phyloP scores from a whole-genome alignment of 2,113 vertebrate species.

The Chiloscyllium plagiosum region DNA sequence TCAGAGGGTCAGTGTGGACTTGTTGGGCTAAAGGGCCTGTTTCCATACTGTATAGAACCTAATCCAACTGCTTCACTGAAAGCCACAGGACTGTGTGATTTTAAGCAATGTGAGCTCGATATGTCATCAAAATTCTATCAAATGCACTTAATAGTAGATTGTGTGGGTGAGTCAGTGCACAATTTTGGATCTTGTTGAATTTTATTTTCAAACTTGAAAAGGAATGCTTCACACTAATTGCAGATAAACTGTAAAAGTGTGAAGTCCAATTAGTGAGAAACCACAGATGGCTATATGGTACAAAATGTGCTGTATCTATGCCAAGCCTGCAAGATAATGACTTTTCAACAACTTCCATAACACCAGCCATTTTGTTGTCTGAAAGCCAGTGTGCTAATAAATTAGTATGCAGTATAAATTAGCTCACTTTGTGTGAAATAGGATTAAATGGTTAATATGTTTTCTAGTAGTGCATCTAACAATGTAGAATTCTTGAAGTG shows the following conservation, averaged over 20 bases:
- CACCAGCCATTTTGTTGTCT: not conserved
- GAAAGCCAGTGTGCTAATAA: conserved; percentile 13
- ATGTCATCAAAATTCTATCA: not conserved
- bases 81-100: not conserved
- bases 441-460: not conserved
- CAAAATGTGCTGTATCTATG: not conserved
- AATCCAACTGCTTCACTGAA: not conserved
- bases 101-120: not conserved
- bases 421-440: not conserved
- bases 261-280: not conserved
- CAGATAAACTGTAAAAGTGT: not conserved
- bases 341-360: not conserved
- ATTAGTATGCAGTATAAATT: conserved; percentile 4
- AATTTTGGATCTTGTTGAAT: not conserved
- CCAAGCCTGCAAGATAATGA: not conserved
- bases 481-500: not conserved
- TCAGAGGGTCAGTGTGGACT: too few relatives aligned
- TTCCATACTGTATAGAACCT: too few relatives aligned
- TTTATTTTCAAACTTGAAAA: not conserved
- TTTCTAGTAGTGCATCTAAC: not conserved
- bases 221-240: not conserved
- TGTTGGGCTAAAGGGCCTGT: too few relatives aligned
- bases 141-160: too few relatives aligned
- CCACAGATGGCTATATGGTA: not conserved
- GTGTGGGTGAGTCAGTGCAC: not conserved